Percentiles rank a stretch among this genome's conserved stretches.
These are phyloP conservation scores for Stomatorhinus ivindoensis DNA, from an alignment of 2,113 vertebrate species.

Conservation along the genomic window DNA sequence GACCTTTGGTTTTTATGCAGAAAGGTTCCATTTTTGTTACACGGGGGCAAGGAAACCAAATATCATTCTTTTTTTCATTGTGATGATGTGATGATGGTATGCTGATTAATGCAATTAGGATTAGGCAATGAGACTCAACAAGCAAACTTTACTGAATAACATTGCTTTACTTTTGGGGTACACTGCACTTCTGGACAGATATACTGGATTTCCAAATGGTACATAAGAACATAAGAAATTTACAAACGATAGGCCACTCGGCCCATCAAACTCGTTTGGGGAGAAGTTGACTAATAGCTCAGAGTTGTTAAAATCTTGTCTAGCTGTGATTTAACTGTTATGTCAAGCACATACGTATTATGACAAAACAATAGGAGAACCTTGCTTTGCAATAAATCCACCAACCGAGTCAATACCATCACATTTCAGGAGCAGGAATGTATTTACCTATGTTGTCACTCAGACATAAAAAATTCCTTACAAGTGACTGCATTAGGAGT, in stretches of 20 bases:
- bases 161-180: not conserved
- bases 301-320: no score
- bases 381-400: not conserved
- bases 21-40: no score
- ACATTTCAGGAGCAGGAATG: not conserved
- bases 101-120: not conserved
- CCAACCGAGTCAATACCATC: not conserved
- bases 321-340: not conserved
- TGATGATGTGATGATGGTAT: not conserved
- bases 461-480: not conserved
- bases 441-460: not conserved
- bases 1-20: not conserved
- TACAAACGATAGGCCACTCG: no score
- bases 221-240: no score
- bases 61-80: not conserved
- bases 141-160: slow-evolving; percentile 9
- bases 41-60: no score
- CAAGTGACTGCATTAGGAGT: not conserved
- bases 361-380: not conserved
- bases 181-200: not conserved
- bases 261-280: no score
- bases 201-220: not conserved
- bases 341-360: not conserved
- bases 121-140: not conserved
- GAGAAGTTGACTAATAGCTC: no score